phyloP scores from a whole-genome alignment of 2,113 vertebrate genomes.

The Lanius collurio region DNA sequence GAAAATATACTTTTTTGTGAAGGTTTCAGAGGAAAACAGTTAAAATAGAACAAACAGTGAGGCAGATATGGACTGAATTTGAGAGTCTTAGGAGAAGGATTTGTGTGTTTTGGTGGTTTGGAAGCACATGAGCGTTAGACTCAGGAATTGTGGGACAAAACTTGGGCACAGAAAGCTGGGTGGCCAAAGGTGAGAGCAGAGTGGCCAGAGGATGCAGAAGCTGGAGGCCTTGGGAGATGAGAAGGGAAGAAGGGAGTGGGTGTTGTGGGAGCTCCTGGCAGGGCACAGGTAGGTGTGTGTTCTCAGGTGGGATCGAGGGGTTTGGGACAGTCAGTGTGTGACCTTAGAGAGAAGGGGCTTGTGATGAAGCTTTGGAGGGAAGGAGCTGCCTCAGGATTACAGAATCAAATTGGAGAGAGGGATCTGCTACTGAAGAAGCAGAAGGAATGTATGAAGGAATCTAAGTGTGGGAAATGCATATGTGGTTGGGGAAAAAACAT shows the following conservation, averaged over 20 bases:
- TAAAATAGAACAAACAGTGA: neutral
- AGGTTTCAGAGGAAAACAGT: neutral
- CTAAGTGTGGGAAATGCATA: neutral
- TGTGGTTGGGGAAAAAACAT: neutral
- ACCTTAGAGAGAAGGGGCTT: neutral
- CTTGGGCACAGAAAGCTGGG: neutral
- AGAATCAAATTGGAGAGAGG: neutral
- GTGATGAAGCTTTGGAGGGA: neutral
- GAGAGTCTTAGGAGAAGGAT: neutral
- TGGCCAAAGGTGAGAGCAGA: neutral
- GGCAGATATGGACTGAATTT: neutral
- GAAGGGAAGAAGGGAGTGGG: neutral
- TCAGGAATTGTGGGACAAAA: neutral
- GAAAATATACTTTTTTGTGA: neutral
- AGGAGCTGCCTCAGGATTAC: neutral
- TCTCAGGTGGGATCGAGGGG: neutral
- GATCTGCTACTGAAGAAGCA: neutral
- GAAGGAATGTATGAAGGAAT: neutral
- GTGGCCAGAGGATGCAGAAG: neutral
- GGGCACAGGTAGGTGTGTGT: neutral
- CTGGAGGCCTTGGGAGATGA: neutral
- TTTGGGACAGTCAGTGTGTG: neutral
- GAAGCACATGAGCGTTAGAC: neutral
- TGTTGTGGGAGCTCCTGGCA: neutral
- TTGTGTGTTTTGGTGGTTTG: neutral